Percentiles rank a stretch among this genome's conserved stretches.
Evolutionary conservation across 2,113 vertebrate species (phyloP).

Genomic region (Panthera leo): DNA sequence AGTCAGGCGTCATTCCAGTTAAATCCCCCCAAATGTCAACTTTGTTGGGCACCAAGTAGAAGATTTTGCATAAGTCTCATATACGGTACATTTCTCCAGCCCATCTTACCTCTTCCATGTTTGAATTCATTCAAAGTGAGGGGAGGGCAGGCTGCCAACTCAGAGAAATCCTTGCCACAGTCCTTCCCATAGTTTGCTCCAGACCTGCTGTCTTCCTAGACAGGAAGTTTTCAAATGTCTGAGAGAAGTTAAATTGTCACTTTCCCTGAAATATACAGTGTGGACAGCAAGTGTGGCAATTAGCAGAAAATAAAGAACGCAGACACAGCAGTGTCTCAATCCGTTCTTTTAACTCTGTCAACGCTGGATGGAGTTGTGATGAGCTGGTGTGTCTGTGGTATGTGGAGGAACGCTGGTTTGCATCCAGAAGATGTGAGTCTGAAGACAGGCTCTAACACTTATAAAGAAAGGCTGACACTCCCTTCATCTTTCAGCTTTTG

Average conservation of each 20-base stretch:
- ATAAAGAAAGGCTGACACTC: neutral
- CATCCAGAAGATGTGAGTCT: neutral
- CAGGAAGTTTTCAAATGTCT: slow-evolving; percentile 13
- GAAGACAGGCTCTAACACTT: neutral
- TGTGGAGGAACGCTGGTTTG: neutral
- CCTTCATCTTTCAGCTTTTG: neutral
- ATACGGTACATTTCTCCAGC: neutral
- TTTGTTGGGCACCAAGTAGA: neutral
- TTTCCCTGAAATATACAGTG: slow-evolving; percentile 53
- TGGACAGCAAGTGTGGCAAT: slow-evolving; percentile 61
- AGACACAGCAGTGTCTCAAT: neutral
- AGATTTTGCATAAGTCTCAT: neutral
- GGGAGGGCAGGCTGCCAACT: neutral
- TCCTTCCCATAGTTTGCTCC: neutral
- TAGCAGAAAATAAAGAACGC: slow-evolving; percentile 48
- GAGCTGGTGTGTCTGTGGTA: neutral
- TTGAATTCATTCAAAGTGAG: neutral
- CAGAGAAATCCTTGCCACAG: neutral
- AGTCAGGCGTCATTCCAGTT: neutral
- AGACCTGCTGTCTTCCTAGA: slow-evolving; percentile 15
- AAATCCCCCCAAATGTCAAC: neutral
- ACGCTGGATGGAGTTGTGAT: neutral
- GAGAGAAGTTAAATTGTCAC: slow-evolving; percentile 41
- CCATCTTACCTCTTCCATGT: neutral
- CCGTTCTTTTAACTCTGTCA: neutral